A percentile compares a stretch with the other conserved stretches of the same genome.
Conservation (phyloP, 2,888 invertebrate species). For the Heterodera filipjevi region DNA sequence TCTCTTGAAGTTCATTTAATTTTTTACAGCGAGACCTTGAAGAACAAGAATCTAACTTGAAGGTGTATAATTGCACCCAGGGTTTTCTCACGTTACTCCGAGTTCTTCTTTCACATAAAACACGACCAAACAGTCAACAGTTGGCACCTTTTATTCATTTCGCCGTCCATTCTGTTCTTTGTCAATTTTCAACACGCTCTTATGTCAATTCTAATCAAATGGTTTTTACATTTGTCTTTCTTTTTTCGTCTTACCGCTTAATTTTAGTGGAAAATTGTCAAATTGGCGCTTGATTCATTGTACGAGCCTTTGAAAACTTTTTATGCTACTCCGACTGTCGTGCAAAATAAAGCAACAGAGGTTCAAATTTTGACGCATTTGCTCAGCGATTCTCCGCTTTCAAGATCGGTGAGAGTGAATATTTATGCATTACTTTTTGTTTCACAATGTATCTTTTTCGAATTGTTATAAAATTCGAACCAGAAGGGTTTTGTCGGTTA, state of each 20-base stretch:
- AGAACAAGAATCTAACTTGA: conserved; percentile 51
- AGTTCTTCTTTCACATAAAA: conserved; percentile 45
- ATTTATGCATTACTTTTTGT: no score
- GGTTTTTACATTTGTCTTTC: conserved; percentile 38
- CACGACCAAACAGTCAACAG: conserved; percentile 31
- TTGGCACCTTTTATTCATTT: conserved; percentile 52
- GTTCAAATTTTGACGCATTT: conserved; percentile 52
- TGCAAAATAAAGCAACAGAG: conserved; percentile 46
- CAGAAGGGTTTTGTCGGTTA: no score
- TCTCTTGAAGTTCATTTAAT: no score
- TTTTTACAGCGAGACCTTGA: conserved; percentile 54
- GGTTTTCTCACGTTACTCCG: conserved; percentile 52
- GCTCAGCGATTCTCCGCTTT: conserved; percentile 53
- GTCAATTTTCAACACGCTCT: conserved; percentile 49
- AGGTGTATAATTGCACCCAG: conserved; percentile 52
- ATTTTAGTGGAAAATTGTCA: conserved; percentile 57
- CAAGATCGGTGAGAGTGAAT: conserved; percentile 43
- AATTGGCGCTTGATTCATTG: conserved; percentile 48
- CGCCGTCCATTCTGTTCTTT: conserved; percentile 50
- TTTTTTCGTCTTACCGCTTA: conserved; percentile 4
- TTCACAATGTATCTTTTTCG: no score
- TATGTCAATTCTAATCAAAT: conserved; percentile 56
- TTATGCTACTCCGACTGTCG: conserved; percentile 51
- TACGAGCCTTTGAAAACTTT: conserved; percentile 51
- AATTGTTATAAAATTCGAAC: no score